Evolutionary conservation across 2,888 invertebrate genomes (phyloP).

Genomic region (Entomobrya proxima): DNA sequence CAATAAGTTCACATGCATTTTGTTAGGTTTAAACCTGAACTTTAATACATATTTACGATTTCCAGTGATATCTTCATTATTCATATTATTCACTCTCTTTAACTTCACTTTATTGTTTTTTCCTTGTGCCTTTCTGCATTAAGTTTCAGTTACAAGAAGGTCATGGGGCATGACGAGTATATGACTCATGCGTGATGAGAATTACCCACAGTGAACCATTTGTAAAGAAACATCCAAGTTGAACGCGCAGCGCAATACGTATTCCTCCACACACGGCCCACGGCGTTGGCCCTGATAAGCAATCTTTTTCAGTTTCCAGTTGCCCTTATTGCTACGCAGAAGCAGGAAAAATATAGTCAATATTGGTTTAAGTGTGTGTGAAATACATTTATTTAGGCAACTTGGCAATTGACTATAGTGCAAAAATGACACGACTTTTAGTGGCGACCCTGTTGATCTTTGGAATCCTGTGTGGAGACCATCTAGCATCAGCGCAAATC

Average conservation of each 20-base stretch:
- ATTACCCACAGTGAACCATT: slow-evolving; percentile 5
- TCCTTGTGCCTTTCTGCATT: background rate
- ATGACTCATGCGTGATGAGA: slow-evolving; percentile 34
- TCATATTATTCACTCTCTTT: background rate
- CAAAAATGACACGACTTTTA: slow-evolving; percentile 1
- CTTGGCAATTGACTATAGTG: background rate
- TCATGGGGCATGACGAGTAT: slow-evolving; percentile 31
- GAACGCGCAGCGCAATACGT: too few species aligned
- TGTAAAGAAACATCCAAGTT: slow-evolving; percentile 12
- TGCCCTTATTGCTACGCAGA: too few species aligned
- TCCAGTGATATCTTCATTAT: background rate
- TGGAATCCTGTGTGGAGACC: slow-evolving; percentile 13
- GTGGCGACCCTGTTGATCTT: slow-evolving; percentile 24
- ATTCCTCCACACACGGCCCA: too few species aligned
- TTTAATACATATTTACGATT: too few species aligned
- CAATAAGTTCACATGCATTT: too few species aligned
- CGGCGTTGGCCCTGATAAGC: slow-evolving; percentile 15
- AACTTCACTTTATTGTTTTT: slow-evolving; percentile 14
- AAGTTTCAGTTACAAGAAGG: background rate
- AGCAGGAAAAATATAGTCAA: too few species aligned
- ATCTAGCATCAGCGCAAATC: slow-evolving; percentile 22
- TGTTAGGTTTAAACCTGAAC: background rate
- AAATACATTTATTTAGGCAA: background rate
- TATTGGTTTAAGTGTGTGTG: background rate
- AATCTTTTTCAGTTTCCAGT: slow-evolving; percentile 31